Base-by-base conservation (phyloP, 2,797 vertebrate species). In the Sebastes diaconus region DNA sequence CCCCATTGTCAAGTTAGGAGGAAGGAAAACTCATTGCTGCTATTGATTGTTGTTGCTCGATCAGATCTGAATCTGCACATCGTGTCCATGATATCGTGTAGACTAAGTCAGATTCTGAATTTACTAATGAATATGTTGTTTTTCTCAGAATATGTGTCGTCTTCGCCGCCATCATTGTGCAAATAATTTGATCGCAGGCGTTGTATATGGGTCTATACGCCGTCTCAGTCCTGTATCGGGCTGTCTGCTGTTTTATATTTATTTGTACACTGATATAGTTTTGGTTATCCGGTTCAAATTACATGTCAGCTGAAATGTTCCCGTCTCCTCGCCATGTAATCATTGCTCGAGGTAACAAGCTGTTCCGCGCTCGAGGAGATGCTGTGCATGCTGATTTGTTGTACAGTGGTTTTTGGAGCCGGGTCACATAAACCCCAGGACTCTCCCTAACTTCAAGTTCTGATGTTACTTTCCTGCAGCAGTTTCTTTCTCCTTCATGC, bases 291-390 rank as follows among this genome's bases (percentile, higher is more conserved):
- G 18, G 54, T 59, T 84, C 70, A 85, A 85, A 90, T 80, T 72
- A 59, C 75, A 84, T 39, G 71, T 81, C 80, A 73, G 36, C 75
- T 46, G 73, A 74, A 87, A 86, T 77, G 77, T 86, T 79, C 64
- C 76, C 61, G 65, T 75, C 11, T 11, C 39, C 58, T 54, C 16
- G 5, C 79, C 73, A 50, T 59, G 77, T 70, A 78, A 83, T 92
- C 80, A 84, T 69, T 20, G 79, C 87, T 80, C 59, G 22, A 61
- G 86, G 86, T 88, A 86, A 88, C 84, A 79, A 79, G 82, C 83
- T 55, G 61, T 55, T 78, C 58, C n/a, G 4, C 3, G 12, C 85
- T 61, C 16, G 2, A 34, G 39, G 79, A 79, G 77, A 84, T 16
- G 75, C 63, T 4, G 55, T 22, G 80, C 73, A 78, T 80, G 64